A percentile compares a stretch with the other conserved stretches of the same genome.
These are phyloP conservation scores for Pristionchus mayeri DNA, from an alignment of 2,888 invertebrate species.

Conservation along the genomic window DNA sequence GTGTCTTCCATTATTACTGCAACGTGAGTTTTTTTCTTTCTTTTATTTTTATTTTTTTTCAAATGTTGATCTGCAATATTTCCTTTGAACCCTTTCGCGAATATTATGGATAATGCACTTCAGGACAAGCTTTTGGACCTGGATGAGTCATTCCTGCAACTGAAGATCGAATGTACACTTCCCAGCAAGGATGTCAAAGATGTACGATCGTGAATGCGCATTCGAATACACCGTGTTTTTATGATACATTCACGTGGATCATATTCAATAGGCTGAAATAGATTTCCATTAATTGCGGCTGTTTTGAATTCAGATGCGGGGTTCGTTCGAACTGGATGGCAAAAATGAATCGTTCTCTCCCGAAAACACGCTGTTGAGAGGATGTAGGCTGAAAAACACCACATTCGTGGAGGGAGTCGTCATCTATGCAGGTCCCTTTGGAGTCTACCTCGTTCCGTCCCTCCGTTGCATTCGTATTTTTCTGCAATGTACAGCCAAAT, in stretches of 20 bases:
- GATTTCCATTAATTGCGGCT: no score
- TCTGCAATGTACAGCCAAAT: no score
- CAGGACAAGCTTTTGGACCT: background rate
- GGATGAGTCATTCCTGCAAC: background rate
- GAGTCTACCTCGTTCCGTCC: no score
- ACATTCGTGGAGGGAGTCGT: constrained; percentile 96
- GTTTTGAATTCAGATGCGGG: constrained; percentile 27
- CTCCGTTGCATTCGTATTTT: no score
- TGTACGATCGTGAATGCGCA: background rate
- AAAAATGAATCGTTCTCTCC: background rate
- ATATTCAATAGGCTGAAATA: background rate
- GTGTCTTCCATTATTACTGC: constrained; percentile 81
- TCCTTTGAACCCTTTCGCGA: background rate
- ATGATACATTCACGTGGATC: background rate
- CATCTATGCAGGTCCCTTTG: constrained; percentile 88
- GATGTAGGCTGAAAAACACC: constrained; percentile 94
- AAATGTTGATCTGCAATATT: constrained; percentile 80
- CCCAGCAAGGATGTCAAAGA: constrained; percentile 18
- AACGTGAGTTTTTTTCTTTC: no score
- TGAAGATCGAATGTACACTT: background rate
- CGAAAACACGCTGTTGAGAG: constrained; percentile 89
- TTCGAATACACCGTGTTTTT: no score
- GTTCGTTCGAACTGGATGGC: background rate
- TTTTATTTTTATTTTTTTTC: constrained; percentile 79
- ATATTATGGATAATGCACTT: no score